These are phyloP conservation scores for Andrena chrysosceles DNA, from an alignment of 2,888 invertebrate species.

Conservation along the genomic window DNA sequence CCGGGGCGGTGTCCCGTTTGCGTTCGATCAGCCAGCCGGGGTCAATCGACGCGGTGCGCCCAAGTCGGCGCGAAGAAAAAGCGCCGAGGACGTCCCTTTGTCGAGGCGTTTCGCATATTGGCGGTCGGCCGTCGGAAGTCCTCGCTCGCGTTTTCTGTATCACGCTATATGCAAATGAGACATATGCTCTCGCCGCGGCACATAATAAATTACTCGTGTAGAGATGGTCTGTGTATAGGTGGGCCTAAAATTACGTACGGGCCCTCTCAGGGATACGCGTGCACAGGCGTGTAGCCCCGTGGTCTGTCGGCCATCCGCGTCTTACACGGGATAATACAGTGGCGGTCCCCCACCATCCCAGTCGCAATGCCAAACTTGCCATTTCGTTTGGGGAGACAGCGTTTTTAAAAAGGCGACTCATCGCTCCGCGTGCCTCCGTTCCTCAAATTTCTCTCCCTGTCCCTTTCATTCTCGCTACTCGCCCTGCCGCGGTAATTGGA, in stretches of 20 bases:
- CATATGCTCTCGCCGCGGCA: slow-evolving; percentile 76
- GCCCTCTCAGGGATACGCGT: slow-evolving; percentile 26
- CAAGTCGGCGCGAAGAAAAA: slow-evolving; percentile 5
- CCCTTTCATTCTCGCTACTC: neutral
- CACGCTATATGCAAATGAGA: slow-evolving; percentile 82
- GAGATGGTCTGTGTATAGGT: slow-evolving; percentile 74
- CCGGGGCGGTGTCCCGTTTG: neutral
- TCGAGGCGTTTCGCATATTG: slow-evolving; percentile 68
- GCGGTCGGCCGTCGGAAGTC: slow-evolving; percentile 71
- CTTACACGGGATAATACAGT: slow-evolving; percentile 46
- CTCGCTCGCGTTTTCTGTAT: slow-evolving; percentile 69
- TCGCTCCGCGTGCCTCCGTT: neutral
- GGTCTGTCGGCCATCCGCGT: slow-evolving; percentile 29
- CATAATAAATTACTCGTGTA: slow-evolving; percentile 78
- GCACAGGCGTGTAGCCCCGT: slow-evolving; percentile 15
- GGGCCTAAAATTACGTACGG: slow-evolving; percentile 77
- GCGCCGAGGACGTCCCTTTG: slow-evolving; percentile 52
- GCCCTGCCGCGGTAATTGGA: slow-evolving; percentile 19
- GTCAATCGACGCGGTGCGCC: neutral
- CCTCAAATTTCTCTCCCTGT: neutral
- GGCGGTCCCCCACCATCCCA: slow-evolving; percentile 22
- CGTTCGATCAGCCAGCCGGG: neutral
- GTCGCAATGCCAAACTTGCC: slow-evolving; percentile 45
- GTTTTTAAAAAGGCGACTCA: slow-evolving; percentile 32
- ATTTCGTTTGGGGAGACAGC: slow-evolving; percentile 50